phyloP scores from a whole-genome alignment of 2,113 vertebrate species.

The Sorex fumeus region DNA sequence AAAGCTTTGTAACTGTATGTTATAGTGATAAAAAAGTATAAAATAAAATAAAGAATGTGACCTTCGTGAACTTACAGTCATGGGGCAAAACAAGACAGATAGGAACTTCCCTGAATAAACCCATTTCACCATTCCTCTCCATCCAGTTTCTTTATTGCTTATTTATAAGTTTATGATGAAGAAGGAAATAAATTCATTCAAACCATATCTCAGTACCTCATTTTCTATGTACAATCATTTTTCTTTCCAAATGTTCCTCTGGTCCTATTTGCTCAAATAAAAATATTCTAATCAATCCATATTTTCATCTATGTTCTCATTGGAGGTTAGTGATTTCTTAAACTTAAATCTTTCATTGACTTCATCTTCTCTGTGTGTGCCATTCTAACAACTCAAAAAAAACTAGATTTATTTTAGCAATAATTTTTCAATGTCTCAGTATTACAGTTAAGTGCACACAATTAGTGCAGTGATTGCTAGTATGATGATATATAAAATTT shows the following conservation, averaged over 20 bases:
- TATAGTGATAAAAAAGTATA: too few relatives aligned
- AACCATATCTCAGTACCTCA: neutral
- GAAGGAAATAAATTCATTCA: neutral
- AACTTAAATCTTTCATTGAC: neutral
- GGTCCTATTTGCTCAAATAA: neutral
- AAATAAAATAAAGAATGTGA: too few relatives aligned
- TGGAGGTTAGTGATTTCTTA: neutral
- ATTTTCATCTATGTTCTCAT: conserved; percentile 21
- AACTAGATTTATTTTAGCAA: conserved; percentile 3
- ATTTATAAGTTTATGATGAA: neutral
- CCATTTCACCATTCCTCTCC: neutral
- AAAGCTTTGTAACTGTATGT: too few relatives aligned
- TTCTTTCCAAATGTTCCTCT: conserved; percentile 3
- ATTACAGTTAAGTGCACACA: conserved; percentile 42
- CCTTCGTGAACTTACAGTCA: neutral
- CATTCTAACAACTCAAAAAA: neutral
- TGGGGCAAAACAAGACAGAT: neutral
- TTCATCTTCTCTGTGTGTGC: neutral
- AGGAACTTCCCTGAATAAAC: neutral
- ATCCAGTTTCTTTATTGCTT: neutral
- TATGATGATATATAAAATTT: conserved; percentile 1
- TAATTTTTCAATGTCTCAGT: conserved; percentile 10
- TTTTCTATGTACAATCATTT: conserved; percentile 19
- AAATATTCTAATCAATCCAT: neutral
- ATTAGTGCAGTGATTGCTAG: neutral